Percentiles rank a stretch among this genome's conserved stretches.
These are phyloP conservation scores for Neodon shergylaensis DNA, from an alignment of 2,113 vertebrate species.

Conservation along the genomic window DNA sequence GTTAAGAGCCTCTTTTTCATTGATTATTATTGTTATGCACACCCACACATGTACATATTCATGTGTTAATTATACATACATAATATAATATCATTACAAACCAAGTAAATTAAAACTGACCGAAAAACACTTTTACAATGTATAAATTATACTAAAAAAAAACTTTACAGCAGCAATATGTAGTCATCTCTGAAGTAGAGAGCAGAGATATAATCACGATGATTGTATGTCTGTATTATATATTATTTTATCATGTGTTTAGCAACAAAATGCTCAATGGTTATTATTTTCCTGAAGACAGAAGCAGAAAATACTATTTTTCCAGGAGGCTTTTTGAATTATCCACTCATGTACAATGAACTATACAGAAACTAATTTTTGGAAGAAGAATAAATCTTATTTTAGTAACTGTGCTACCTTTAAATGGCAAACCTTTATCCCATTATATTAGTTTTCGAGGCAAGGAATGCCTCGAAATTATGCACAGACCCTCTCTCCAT, in stretches of 20 bases:
- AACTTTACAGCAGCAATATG: background rate
- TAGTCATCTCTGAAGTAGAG: background rate
- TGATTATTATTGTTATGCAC: background rate
- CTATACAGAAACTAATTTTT: background rate
- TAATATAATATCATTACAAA: background rate
- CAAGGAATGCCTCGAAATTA: conserved; percentile 70
- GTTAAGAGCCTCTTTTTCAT: background rate
- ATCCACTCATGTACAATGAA: conserved; percentile 29
- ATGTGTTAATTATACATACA: background rate
- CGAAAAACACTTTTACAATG: background rate
- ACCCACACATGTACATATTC: background rate
- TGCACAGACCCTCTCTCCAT: conserved; percentile 68
- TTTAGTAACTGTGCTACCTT: conserved; percentile 31
- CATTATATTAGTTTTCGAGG: conserved; percentile 57
- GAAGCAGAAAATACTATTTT: background rate
- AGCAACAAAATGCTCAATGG: background rate
- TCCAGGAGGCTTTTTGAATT: background rate
- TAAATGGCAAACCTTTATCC: conserved; percentile 43
- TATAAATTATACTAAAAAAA: background rate
- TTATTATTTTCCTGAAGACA: conserved; percentile 30
- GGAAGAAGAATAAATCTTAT: background rate
- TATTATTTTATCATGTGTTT: conserved; percentile 47
- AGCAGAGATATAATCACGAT: conserved; percentile 18
- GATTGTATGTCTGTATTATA: background rate
- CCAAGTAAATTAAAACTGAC: background rate